Percentiles rank a stretch among this genome's conserved stretches.
Evolutionary conservation across 2,888 invertebrate genomes (phyloP).

Genomic region (Steinernema hermaphroditum): DNA sequence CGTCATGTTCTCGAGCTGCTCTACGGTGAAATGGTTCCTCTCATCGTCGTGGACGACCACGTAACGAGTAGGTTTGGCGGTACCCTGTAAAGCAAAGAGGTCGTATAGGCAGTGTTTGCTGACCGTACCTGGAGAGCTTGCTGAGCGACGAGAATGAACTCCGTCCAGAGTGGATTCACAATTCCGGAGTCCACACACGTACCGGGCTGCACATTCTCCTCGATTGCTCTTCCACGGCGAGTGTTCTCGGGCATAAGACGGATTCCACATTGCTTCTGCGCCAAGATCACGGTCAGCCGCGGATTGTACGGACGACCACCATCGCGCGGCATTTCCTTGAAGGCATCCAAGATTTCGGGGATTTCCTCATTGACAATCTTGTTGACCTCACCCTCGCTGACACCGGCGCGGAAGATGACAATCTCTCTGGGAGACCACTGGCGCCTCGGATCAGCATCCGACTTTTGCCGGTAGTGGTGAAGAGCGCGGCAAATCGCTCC

Average conservation of each 20-base stretch:
- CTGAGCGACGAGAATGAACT: conserved; percentile 48
- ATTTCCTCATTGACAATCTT: not conserved
- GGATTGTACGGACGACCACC: conserved; percentile 31
- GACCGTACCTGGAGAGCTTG: conserved; percentile 41
- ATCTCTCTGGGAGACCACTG: not conserved
- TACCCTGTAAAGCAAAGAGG: conserved; percentile 40
- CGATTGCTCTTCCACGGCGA: conserved; percentile 15
- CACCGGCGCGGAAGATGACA: not conserved
- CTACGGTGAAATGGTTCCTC: conserved; percentile 24
- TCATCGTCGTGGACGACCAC: conserved; percentile 39
- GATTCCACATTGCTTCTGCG: conserved; percentile 36
- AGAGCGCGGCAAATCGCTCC: not conserved
- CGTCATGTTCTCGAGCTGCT: conserved; percentile 36
- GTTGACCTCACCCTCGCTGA: conserved; percentile 4
- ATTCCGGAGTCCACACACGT: conserved; percentile 35
- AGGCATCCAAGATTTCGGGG: not conserved
- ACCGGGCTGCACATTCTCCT: conserved; percentile 45
- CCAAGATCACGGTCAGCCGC: conserved; percentile 42
- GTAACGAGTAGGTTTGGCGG: conserved; percentile 46
- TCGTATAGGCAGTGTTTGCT: not conserved
- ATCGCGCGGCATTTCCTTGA: not conserved
- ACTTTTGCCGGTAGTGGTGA: too few relatives aligned
- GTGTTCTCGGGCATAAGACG: conserved; percentile 30
- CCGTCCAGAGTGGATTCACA: conserved; percentile 42
- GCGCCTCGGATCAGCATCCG: too few relatives aligned